These are phyloP conservation scores for Aricia agestis DNA, from an alignment of 1,140 invertebrate species.

Conservation along the genomic window DNA sequence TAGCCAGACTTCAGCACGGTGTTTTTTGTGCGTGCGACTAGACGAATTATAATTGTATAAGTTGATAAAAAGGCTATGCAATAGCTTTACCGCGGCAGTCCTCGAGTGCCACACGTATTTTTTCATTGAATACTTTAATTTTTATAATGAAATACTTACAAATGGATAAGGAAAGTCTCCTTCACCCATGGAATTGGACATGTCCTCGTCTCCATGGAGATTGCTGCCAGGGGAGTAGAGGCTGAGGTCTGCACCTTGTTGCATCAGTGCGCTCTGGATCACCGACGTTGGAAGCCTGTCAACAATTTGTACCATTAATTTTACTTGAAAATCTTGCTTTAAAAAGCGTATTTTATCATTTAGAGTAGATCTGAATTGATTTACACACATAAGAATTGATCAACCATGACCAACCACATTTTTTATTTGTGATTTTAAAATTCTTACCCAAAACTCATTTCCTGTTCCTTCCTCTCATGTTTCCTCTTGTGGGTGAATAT, in stretches of 20 bases:
- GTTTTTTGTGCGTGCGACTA: too few species aligned
- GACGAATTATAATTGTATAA: too few species aligned
- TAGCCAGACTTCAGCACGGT: too few species aligned
- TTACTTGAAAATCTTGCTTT: too few species aligned
- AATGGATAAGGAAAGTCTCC: slow-evolving; percentile 55
- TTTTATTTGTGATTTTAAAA: neutral
- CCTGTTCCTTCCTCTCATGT: slow-evolving; percentile 94
- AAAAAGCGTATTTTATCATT: neutral
- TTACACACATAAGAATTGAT: too few species aligned
- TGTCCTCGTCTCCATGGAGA: slow-evolving; percentile 58
- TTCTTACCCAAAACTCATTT: slow-evolving; percentile 76
- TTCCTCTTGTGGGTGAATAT: slow-evolving; percentile 98
- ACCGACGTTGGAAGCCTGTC: slow-evolving; percentile 66
- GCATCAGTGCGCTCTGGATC: slow-evolving; percentile 68
- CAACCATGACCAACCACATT: too few species aligned
- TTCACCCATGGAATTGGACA: slow-evolving; percentile 59
- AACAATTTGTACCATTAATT: slow-evolving; percentile 15
- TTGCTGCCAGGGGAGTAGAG: slow-evolving; percentile 60
- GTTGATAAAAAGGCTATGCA: too few species aligned
- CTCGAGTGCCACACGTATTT: too few species aligned
- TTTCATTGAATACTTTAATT: neutral
- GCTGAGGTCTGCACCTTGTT: slow-evolving; percentile 64
- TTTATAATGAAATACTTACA: slow-evolving; percentile 45
- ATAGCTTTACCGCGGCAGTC: too few species aligned
- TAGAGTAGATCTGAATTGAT: neutral